phyloP scores from a whole-genome alignment of 2,888 invertebrate genomes.

The Bugulina stolonifera region DNA sequence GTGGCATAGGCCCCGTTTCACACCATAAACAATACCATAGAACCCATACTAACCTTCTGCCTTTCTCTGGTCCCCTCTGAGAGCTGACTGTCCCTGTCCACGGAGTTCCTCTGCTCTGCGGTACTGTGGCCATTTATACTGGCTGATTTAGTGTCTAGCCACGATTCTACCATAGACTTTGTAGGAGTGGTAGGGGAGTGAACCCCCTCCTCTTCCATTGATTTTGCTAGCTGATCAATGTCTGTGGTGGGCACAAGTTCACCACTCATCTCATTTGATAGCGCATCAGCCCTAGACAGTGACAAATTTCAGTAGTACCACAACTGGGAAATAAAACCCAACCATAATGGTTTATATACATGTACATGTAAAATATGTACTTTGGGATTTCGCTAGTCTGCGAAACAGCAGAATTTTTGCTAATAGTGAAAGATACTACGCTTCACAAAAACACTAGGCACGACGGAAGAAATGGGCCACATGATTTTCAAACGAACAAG shows the following conservation, averaged over 20 bases:
- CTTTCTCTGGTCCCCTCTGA: neutral
- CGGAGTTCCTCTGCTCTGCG: neutral
- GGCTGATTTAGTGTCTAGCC: constrained; percentile 18
- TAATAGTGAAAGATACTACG: neutral
- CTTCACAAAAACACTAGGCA: too few species aligned
- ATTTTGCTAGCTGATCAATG: constrained; percentile 10
- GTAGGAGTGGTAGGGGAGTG: neutral
- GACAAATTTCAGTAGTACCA: too few species aligned
- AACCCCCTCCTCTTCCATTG: neutral
- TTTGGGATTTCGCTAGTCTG: neutral
- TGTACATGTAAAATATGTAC: neutral
- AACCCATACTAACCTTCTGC: neutral
- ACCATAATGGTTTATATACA: neutral
- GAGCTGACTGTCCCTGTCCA: neutral
- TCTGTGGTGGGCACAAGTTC: neutral
- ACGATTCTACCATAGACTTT: neutral
- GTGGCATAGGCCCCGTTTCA: too few species aligned
- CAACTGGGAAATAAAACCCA: too few species aligned
- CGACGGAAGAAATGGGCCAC: too few species aligned
- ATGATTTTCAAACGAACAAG: too few species aligned
- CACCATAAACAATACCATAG: too few species aligned
- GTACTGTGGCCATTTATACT: constrained; percentile 16
- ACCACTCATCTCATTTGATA: neutral
- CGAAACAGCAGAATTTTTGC: neutral
- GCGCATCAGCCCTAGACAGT: neutral